Conservation (phyloP, 30 jellyfish, hydroid and myxozoan genomes). For the Hydra vulgaris region DNA sequence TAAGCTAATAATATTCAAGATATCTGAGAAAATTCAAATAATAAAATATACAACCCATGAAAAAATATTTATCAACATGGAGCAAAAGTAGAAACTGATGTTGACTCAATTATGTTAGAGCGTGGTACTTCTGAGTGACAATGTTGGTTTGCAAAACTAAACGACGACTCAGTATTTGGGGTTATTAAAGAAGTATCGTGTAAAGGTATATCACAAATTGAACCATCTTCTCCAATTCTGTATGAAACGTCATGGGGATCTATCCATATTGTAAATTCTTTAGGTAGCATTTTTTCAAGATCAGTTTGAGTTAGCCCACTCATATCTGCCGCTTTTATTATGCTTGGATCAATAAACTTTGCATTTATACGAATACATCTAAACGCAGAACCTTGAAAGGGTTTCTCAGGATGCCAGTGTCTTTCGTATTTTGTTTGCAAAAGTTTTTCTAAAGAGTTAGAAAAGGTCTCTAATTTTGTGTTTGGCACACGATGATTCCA, state of each 20-base stretch:
- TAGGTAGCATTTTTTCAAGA: constrained; percentile 52
- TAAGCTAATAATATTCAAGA: not conserved
- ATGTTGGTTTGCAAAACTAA: constrained; percentile 1
- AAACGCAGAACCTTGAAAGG: constrained; percentile 85
- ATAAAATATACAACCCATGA: not conserved
- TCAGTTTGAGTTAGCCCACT: constrained; percentile 66
- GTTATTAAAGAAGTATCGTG: constrained; percentile 1
- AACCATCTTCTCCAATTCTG: constrained; percentile 98
- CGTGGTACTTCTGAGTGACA: constrained; percentile 22
- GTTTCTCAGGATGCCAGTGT: constrained; percentile 96
- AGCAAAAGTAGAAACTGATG: constrained; percentile 17
- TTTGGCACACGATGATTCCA: constrained; percentile 38
- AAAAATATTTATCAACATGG: constrained; percentile 8
- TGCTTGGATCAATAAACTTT: constrained; percentile 65
- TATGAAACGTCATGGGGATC: constrained; percentile 91
- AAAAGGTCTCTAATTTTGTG: constrained; percentile 54
- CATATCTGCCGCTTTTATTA: constrained; percentile 66
- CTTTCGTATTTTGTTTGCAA: constrained; percentile 50
- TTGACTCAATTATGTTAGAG: not conserved
- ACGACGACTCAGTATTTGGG: not conserved
- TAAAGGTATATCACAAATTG: constrained; percentile 49
- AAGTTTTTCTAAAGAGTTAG: constrained; percentile 49
- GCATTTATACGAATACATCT: constrained; percentile 75
- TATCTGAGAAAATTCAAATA: constrained; percentile 21
- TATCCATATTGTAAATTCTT: constrained; percentile 90